A percentile compares a stretch with the other conserved stretches of the same genome.
Evolutionary conservation across 2,888 invertebrate species (phyloP).

Genomic region (Leptinotarsa juncta): DNA sequence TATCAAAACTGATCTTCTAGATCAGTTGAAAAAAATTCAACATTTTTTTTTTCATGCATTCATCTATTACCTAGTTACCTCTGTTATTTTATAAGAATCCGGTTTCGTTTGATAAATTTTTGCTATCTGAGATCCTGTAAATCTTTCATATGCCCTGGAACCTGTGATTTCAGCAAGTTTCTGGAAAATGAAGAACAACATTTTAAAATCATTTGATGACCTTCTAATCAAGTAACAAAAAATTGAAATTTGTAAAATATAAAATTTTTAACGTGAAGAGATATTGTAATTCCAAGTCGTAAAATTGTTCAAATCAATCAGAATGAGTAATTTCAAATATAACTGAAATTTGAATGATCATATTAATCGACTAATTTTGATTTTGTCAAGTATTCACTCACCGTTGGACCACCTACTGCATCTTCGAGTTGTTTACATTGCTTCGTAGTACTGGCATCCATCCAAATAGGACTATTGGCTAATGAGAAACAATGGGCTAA

Average conservation of each 20-base stretch:
- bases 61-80: slow-evolving; percentile 63
- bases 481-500: slow-evolving; percentile 82
- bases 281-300: too few relatives aligned
- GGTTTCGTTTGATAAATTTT: slow-evolving; percentile 82
- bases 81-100: slow-evolving; percentile 79
- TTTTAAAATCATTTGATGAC: background rate
- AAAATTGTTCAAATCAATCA: too few relatives aligned
- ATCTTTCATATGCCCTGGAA: slow-evolving; percentile 88
- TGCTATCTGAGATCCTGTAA: slow-evolving; percentile 94
- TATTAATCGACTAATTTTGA: too few relatives aligned
- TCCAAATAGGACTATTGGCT: slow-evolving; percentile 91
- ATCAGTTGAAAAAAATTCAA: too few relatives aligned
- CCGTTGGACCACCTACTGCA: slow-evolving; percentile 77
- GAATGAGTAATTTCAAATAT: too few relatives aligned
- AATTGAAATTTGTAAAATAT: too few relatives aligned
- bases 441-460: slow-evolving; percentile 87
- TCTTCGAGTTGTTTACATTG: slow-evolving; percentile 86
- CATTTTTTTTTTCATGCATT: too few relatives aligned
- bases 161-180: slow-evolving; percentile 85
- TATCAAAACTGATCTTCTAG: too few relatives aligned
- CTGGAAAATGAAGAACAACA: slow-evolving; percentile 64
- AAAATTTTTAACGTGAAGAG: too few relatives aligned
- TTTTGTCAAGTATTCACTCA: slow-evolving; percentile 56
- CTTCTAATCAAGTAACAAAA: too few relatives aligned
- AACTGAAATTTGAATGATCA: too few relatives aligned